phyloP scores from a whole-genome alignment of 2,113 vertebrate species.

The Dendropsophus ebraccatus region DNA sequence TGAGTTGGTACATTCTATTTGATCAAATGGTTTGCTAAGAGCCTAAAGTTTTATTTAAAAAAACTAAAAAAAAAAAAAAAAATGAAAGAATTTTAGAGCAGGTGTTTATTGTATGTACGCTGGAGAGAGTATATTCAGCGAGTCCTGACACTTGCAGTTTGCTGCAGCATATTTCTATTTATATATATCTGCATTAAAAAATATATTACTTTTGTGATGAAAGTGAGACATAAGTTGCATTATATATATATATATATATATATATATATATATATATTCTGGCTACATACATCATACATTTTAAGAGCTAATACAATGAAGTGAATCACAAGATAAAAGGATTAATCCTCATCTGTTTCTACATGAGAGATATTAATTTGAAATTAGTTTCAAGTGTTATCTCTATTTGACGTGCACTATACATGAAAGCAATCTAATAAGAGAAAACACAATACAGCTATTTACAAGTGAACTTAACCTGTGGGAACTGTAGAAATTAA shows the following conservation, averaged over 20 bases:
- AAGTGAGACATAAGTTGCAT: neutral
- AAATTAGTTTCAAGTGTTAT: neutral
- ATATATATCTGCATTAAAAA: neutral
- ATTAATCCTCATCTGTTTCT: neutral
- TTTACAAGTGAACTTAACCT: conserved; percentile 1
- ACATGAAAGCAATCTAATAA: neutral
- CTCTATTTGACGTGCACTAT: neutral
- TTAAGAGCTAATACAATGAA: neutral
- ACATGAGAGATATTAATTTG: neutral
- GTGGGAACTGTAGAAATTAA: neutral
- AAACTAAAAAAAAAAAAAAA: no score
- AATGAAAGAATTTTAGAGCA: no score
- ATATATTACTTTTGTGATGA: neutral
- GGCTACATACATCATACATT: no score
- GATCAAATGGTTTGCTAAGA: no score
- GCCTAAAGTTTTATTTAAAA: no score
- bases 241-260: no score
- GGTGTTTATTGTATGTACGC: no score
- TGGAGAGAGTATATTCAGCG: no score
- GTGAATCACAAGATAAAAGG: conserved; percentile 1
- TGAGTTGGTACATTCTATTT: no score
- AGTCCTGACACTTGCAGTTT: no score
- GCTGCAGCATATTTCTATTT: no score
- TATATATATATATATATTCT: no score
- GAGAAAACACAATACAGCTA: neutral